Base-by-base conservation (phyloP, 2,797 vertebrate species). In the Chrysocyon brachyurus region DNA sequence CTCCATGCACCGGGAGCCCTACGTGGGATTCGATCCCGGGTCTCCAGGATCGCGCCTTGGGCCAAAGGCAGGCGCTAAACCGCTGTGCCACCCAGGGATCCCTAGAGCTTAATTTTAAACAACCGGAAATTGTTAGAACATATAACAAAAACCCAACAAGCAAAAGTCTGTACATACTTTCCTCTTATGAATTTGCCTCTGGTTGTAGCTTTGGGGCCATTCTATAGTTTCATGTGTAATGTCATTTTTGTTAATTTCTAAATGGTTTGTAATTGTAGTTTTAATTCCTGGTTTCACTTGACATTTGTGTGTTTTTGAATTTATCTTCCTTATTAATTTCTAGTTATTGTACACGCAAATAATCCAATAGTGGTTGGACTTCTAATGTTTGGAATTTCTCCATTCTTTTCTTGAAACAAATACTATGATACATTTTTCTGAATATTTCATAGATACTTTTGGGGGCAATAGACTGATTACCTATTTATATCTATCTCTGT, bases 391-490 rank as follows among this genome's bases (percentile, higher is more conserved):
- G 33, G 19, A 63, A 88, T 77, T 70, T 54, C 24, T 90, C 70
- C 4, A 89, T 86, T 86, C 5, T 96, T 59, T 92, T 33, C 77
- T 85, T 89, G 64, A 82, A 33, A 86, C 33, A 88, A 87, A 79
- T 28, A 21, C 12, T 68, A 15, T 63, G 12, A 77, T 88, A 70
- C 61, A 11, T 19, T 70, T 85, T 90, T 73, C 68, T 92, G 77
- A 70, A 75, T 81, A 95, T 56, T 93, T 93, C 22, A 73, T 56
- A 83, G 52, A 78, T 56, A 12, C 2, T 73, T 72, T 85, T 95
- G 33, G 19, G 46, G 46, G 12, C 28, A 90, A 82, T 90, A 70
- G 12, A 77, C 75, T 91, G 70, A 63, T 59, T 36, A 73, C 52
- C 21, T 78, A 94, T 75, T 2, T 66, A 31, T 31, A 52, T 59